These are phyloP conservation scores for Gastrophysa polygoni DNA, from an alignment of 2,888 invertebrate species.

Conservation along the genomic window DNA sequence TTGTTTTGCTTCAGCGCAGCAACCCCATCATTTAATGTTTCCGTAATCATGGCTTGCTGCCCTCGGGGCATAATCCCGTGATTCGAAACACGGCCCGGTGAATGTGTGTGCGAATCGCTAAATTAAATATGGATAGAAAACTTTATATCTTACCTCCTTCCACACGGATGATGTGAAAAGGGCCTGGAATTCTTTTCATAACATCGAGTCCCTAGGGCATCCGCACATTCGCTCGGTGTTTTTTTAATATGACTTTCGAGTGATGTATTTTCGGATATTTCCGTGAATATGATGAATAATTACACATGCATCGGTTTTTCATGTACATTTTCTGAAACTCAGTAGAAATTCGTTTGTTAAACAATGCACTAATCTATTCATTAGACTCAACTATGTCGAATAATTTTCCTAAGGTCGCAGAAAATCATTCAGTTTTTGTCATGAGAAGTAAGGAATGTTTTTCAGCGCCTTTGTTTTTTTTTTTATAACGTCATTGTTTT, in stretches of 20 bases:
- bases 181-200: conserved; percentile 6
- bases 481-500: no score
- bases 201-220: neutral
- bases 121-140: conserved; percentile 12
- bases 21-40: neutral
- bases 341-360: no score
- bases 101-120: conserved; percentile 10
- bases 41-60: conserved; percentile 6
- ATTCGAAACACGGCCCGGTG: neutral
- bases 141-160: conserved; percentile 12
- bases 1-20: neutral
- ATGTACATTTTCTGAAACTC: no score
- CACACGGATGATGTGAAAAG: conserved; percentile 12
- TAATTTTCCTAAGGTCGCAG: no score
- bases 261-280: conserved; percentile 13
- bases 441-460: no score
- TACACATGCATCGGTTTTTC: no score
- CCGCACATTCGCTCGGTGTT: neutral
- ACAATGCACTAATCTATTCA: no score
- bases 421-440: no score
- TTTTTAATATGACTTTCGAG: conserved; percentile 13
- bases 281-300: neutral
- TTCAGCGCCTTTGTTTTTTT: no score
- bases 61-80: neutral
- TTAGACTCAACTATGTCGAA: no score